A percentile compares a stretch with the other conserved stretches of the same genome.
Evolutionary conservation across 2,113 vertebrate species (phyloP).

Genomic region (Serilophus lunatus): DNA sequence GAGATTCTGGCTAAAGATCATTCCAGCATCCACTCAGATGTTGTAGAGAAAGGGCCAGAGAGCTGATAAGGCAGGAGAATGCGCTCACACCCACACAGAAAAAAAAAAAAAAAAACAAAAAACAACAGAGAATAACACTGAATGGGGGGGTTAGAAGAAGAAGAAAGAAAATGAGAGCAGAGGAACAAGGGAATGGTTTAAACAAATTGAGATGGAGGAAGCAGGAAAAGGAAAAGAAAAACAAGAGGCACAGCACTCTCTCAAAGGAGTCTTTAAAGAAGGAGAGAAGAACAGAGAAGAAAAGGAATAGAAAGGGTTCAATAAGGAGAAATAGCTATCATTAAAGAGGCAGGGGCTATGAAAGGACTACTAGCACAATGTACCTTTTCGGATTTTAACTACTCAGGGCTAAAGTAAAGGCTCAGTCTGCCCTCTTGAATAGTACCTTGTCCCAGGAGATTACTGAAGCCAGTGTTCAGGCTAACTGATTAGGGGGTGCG

Average conservation of each 20-base stretch:
- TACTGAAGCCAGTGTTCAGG: background rate
- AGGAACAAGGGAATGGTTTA: slow-evolving; percentile 17
- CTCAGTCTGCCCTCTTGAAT: background rate
- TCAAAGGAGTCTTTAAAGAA: slow-evolving; percentile 30
- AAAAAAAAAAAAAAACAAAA: background rate
- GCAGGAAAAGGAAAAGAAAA: slow-evolving; percentile 29
- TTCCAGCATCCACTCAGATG: slow-evolving; percentile 48
- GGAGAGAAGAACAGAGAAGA: slow-evolving; percentile 29
- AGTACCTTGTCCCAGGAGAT: slow-evolving; percentile 1
- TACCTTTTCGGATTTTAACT: slow-evolving; percentile 31
- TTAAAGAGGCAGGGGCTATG: slow-evolving; percentile 14
- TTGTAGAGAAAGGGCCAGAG: slow-evolving; percentile 28
- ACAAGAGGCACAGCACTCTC: background rate
- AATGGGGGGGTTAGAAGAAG: background rate
- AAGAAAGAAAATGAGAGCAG: background rate
- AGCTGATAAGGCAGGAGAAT: slow-evolving; percentile 23
- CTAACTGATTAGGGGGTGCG: background rate
- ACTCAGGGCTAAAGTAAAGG: background rate
- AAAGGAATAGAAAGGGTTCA: slow-evolving; percentile 31
- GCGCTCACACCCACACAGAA: slow-evolving; percentile 19
- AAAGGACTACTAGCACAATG: slow-evolving; percentile 39
- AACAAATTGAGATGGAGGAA: slow-evolving; percentile 33
- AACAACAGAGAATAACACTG: background rate
- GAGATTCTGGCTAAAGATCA: slow-evolving; percentile 63
- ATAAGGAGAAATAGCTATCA: slow-evolving; percentile 34